Base-by-base conservation (phyloP, 2,888 invertebrate genomes). In the Unio pictorum region DNA sequence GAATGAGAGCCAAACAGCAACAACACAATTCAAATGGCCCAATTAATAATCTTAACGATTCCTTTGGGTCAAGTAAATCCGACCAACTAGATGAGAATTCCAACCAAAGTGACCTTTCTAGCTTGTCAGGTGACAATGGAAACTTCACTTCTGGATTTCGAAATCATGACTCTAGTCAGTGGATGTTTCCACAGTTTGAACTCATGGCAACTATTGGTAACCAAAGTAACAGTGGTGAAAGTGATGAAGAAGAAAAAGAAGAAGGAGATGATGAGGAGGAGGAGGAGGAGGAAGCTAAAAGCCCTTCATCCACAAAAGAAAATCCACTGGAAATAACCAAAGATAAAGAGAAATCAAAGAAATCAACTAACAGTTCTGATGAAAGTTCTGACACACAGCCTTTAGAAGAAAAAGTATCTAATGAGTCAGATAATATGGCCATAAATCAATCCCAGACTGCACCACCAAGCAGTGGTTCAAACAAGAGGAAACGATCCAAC, bases 1-100 rank as follows among this genome's bases (percentile, higher is more conserved):
- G 99, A 84, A 99, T 99, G 97, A 93, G 99, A 76, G 93, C 97
- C 88, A 98, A 98, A 71, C 89, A 90, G 69, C 89, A 89, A 72
- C 85, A 86, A 66, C 86, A 84, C 28, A 82, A 79, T 61, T 73
- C 74, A 58, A 75, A 76, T 18, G 72, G 73, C 65, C 75, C 69
- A 61, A 69, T 45, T 57, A 74, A 66, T 67, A 75, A 77, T 54
- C 73, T 68, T 65, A 68, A 67, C 26, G 73, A 76, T 54, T 67
- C 71, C n/a, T 66, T 34, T 54, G 67, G 76, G 56, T 57, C 72
- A 17, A 70, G 64, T 30, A 87, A 86, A 67, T 80, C 82, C 0
- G 87, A 87, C 66, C 81, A 80, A 8, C 73, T 72, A 55, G 86
- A 86, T 63, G 86, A 87, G 59, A 85, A 80, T 68, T 87, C 87